Evolutionary conservation across 2,888 invertebrate species (phyloP), one percentile per base, ranked within the genome.

Genomic region (Tuta absoluta): DNA sequence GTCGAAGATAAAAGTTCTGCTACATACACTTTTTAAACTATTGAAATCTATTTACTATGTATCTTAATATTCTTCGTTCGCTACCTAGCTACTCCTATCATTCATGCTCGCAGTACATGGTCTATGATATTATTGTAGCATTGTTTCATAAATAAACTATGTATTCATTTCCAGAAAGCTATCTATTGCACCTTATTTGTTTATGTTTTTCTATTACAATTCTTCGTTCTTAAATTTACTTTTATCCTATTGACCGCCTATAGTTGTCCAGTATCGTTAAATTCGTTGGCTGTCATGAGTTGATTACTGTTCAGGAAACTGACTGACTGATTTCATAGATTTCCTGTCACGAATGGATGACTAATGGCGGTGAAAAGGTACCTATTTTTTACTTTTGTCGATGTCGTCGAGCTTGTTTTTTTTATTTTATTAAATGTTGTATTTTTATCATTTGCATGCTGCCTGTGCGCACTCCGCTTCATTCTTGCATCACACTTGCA

Each of bases 391-490:
- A 51, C 49, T 33, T 17, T 62, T 17, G 28, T 64, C 23, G 24
- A 57, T 57, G 24, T 33, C 56, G 33, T 33, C 33, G 23, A 14
- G 63, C 63, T 63, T 66, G 63, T 71, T 78, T 80, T 81, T 45
- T 8, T 45, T n/a, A n/a, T n/a, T n/a, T 80, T 74, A 81, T 83
- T 86, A 86, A 88, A 86, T 86, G 86, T 90, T 79, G 77, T 79
- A 84, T 89, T 91, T 88, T 89, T 89, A 86, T 87, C 81, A 84
- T 91, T 91, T 90, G 91, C 91, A 91, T 93, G 92, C 92, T 89
- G 89, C 92, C 91, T 92, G 90, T 91, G 89, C 89, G 89, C 91
- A 91, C 91, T 81, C 85, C 91, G 91, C 91, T 91, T 91, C 89
- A 89, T 89, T 89, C 86, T 91, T 91, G 88, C 87, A 86, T 85